Percentiles rank a stretch among this genome's conserved stretches.
Evolutionary conservation across 1,140 invertebrate genomes (phyloP).

Genomic region (Drosophila kurseongensis): DNA sequence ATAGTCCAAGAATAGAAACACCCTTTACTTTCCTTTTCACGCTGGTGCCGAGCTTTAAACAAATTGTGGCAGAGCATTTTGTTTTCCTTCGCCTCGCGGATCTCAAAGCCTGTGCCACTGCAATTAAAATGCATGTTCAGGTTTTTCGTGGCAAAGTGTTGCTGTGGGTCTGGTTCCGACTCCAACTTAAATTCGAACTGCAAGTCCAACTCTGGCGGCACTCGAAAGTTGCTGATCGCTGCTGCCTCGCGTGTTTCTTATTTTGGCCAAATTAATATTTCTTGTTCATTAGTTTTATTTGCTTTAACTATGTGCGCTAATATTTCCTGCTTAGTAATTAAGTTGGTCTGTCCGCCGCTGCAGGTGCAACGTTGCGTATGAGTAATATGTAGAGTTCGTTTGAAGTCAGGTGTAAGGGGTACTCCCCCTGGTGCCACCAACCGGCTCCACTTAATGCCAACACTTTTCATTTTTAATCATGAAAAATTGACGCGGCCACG

Average conservation of each 20-base stretch:
- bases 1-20: neutral
- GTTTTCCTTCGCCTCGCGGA: conserved; percentile 53
- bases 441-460: conserved; percentile 55
- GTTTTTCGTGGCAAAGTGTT: conserved; percentile 72
- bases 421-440: neutral
- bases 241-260: conserved; percentile 61
- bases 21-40: conserved; percentile 45
- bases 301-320: conserved; percentile 65
- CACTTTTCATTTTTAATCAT: conserved; percentile 70
- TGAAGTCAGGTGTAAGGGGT: conserved; percentile 15
- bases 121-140: conserved; percentile 81
- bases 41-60: conserved; percentile 43
- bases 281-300: conserved; percentile 82
- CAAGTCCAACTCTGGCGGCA: conserved; percentile 34
- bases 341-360: conserved; percentile 32
- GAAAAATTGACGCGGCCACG: conserved; percentile 51
- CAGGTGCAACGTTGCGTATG: conserved; percentile 75
- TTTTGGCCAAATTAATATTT: conserved; percentile 78
- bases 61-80: conserved; percentile 71
- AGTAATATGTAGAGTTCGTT: conserved; percentile 43
- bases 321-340: conserved; percentile 81
- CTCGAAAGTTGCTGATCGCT: conserved; percentile 65
- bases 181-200: conserved; percentile 10
- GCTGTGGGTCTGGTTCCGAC: conserved; percentile 23
- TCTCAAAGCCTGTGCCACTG: conserved; percentile 41